Conservation (phyloP, 2,797 vertebrate genomes). For the Siniperca scherzeri region DNA sequence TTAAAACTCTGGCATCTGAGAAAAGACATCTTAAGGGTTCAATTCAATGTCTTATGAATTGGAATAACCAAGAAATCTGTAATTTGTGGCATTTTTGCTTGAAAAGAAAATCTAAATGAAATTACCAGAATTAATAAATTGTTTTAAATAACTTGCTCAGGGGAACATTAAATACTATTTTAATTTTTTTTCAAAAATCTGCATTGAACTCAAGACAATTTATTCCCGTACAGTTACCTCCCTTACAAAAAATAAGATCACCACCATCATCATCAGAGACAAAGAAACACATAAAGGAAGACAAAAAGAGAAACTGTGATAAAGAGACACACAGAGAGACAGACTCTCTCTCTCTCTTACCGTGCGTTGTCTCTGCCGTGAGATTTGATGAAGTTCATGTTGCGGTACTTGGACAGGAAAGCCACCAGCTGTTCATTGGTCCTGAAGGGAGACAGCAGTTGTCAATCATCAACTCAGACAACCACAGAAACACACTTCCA, state of each 20-base stretch:
- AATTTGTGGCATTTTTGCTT: too few species aligned
- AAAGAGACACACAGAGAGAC: not conserved
- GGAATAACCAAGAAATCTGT: not conserved
- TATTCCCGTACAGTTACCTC: not conserved
- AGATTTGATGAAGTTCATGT: conserved; percentile 98
- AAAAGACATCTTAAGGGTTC: not conserved
- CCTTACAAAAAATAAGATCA: not conserved
- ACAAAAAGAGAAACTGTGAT: not conserved
- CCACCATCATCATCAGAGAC: not conserved
- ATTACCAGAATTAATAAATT: not conserved
- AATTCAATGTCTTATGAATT: not conserved
- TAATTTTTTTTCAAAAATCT: not conserved
- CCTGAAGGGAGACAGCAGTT: conserved; percentile 80
- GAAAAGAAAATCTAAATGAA: not conserved
- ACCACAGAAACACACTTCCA: not conserved
- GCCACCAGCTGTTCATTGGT: conserved; percentile 95
- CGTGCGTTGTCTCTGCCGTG: conserved; percentile 97
- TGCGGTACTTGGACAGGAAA: conserved; percentile 93
- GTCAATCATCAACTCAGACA: conserved; percentile 38
- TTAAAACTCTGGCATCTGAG: not conserved
- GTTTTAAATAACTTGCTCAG: not conserved
- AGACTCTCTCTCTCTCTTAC: conserved; percentile 78
- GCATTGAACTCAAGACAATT: not conserved
- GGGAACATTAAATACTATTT: not conserved
- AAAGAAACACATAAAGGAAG: not conserved